Base-by-base conservation (phyloP, 2,113 vertebrate species). In the Camarhynchus parvulus region DNA sequence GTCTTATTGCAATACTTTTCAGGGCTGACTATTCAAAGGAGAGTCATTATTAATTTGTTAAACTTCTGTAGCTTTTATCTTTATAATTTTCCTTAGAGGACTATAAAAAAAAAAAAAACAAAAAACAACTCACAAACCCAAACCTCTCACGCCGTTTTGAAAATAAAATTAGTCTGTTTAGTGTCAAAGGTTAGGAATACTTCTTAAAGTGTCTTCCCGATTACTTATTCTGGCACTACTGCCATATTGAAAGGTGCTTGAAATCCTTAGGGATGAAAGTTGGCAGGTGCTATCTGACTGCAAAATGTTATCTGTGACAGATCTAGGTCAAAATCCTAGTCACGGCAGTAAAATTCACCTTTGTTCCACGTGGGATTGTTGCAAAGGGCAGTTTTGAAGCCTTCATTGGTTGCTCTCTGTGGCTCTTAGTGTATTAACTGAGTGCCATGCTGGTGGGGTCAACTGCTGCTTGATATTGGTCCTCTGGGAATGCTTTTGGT, bases 281-380 rank as follows among this genome's bases (percentile, higher is more conserved):
- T 94, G 94, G 59, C 82, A 94, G 78, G 74, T 78, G 82, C 15
- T 89, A 10, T 50, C 41, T 52, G 64, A 89, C 90, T 58, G 47
- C 30, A 27, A 64, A 92, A 35, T 67, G 83, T 84, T 80, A 59
- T 61, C 39, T 46, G 23, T 92, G 92, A 90, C 94, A 96, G 89
- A 94, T 94, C 52, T 91, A 92, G 89, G 95, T 90, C 92, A 92
- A 87, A 91, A 92, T 78, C 76, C 74, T 68, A 47, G 73, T 56
- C 6, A 11, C 0, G 4, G 35, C n/a, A 50, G 44, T 49, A 93
- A 91, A 90, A 84, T 59, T 86, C 86, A 73, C 83, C 63, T 93
- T 92, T 83, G 46, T 13, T 77, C 42, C n/a, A 50, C 1, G 1
- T 0, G 2, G 41, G 62, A 47, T 49, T 61, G 14, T 64, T 94